These are phyloP conservation scores for Syndactyla subalaris DNA, from an alignment of 2,797 vertebrate genomes.

Conservation along the genomic window DNA sequence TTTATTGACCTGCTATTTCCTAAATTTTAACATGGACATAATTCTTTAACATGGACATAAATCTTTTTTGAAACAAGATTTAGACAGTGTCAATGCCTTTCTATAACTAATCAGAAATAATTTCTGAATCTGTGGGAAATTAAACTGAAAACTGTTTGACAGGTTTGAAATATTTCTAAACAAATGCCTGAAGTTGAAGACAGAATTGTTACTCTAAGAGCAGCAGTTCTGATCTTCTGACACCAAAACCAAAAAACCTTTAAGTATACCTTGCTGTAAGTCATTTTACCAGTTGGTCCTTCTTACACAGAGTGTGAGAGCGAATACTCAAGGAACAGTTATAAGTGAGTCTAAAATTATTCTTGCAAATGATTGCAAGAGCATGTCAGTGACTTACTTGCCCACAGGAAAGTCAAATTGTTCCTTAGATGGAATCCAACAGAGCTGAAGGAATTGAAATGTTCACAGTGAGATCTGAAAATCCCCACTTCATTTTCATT, in stretches of 20 bases:
- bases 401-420: slow-evolving; percentile 33
- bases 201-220: background rate
- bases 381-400: background rate
- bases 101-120: background rate
- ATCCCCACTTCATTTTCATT: slow-evolving; percentile 49
- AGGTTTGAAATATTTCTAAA: background rate
- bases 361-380: background rate
- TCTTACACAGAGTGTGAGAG: background rate
- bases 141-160: background rate
- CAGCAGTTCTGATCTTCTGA: background rate
- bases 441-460: slow-evolving; percentile 33
- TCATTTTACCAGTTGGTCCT: background rate
- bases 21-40: background rate
- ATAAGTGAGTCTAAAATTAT: slow-evolving; percentile 15
- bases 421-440: slow-evolving; percentile 17
- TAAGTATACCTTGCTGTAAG: background rate
- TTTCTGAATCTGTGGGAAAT: background rate
- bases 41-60: background rate
- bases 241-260: background rate
- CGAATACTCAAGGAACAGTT: background rate
- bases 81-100: background rate
- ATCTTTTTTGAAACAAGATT: background rate
- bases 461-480: slow-evolving; percentile 34
- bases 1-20: background rate
- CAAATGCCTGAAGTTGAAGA: background rate